Conservation (phyloP, 2,888 invertebrate genomes). For the Dichetophora obliterata region DNA sequence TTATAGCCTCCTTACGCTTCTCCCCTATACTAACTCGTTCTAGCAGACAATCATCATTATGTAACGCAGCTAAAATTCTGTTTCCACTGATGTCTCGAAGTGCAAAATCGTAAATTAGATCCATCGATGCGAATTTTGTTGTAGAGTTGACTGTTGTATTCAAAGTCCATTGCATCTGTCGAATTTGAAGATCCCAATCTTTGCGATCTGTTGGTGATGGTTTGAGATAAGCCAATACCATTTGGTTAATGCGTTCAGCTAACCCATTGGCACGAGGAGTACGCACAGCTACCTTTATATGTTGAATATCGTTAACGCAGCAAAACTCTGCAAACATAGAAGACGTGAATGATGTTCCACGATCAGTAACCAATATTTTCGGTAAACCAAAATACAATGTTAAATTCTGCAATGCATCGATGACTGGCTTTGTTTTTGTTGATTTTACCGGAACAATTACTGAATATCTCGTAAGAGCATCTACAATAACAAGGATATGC, state of each 20-base stretch:
- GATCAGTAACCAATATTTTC: conserved; percentile 36
- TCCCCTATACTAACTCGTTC: neutral
- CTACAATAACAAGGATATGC: neutral
- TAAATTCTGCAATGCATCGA: conserved; percentile 41
- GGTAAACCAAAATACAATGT: conserved; percentile 42
- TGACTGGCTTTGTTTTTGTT: conserved; percentile 44
- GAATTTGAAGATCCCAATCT: no score
- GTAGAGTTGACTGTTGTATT: conserved; percentile 45
- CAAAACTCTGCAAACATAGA: conserved; percentile 21
- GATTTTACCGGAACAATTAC: conserved; percentile 33
- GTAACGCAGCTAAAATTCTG: no score
- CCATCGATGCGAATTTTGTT: neutral
- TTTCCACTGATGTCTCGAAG: no score
- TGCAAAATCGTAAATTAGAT: no score
- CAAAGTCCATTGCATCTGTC: conserved; percentile 44
- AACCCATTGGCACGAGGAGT: conserved; percentile 45
- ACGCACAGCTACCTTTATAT: conserved; percentile 45
- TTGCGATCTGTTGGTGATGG: conserved; percentile 39
- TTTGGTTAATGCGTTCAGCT: conserved; percentile 40
- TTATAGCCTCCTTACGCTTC: conserved; percentile 27
- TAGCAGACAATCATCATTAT: neutral
- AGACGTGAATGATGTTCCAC: conserved; percentile 43
- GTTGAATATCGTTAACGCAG: conserved; percentile 38
- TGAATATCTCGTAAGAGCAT: neutral
- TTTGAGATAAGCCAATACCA: conserved; percentile 22